Evolutionary conservation across 2,888 invertebrate species (phyloP).

Genomic region (Galeruca laticollis): DNA sequence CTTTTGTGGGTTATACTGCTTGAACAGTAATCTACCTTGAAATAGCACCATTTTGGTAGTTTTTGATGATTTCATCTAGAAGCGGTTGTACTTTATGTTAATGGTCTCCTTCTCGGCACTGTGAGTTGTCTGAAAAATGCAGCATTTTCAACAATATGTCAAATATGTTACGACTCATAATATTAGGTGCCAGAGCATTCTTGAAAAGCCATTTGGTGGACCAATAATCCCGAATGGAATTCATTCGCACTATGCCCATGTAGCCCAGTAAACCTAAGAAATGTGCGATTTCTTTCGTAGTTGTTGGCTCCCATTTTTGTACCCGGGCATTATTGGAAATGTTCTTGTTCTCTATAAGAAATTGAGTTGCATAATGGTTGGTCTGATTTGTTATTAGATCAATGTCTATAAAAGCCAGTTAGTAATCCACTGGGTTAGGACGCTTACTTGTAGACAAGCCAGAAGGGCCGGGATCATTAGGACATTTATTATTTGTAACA

Average conservation of each 20-base stretch:
- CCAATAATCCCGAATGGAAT: constrained; percentile 40
- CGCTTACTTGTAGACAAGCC: too few relatives aligned
- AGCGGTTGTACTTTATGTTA: too few relatives aligned
- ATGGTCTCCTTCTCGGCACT: too few relatives aligned
- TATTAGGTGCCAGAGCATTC: constrained; percentile 21
- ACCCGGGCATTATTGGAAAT: constrained; percentile 31
- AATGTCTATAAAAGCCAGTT: not conserved
- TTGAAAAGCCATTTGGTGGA: constrained; percentile 26
- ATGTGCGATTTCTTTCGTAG: constrained; percentile 38
- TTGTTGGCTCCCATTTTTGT: constrained; percentile 36
- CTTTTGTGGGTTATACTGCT: constrained; percentile 53
- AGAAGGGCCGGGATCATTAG: too few relatives aligned
- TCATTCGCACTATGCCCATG: too few relatives aligned
- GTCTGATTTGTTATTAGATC: constrained; percentile 7
- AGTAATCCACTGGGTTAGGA: too few relatives aligned
- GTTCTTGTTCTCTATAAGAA: constrained; percentile 25
- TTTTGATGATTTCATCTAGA: too few relatives aligned
- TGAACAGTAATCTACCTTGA: constrained; percentile 50
- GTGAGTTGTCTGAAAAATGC: constrained; percentile 52
- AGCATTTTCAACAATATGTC: constrained; percentile 38
- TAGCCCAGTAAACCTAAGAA: constrained; percentile 41
- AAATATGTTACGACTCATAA: constrained; percentile 37
- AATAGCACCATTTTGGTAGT: constrained; percentile 54
- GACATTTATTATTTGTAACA: too few relatives aligned
- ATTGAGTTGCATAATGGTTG: constrained; percentile 38